Base-by-base conservation (phyloP, 2,888 invertebrate genomes). In the Eulithis prunata region DNA sequence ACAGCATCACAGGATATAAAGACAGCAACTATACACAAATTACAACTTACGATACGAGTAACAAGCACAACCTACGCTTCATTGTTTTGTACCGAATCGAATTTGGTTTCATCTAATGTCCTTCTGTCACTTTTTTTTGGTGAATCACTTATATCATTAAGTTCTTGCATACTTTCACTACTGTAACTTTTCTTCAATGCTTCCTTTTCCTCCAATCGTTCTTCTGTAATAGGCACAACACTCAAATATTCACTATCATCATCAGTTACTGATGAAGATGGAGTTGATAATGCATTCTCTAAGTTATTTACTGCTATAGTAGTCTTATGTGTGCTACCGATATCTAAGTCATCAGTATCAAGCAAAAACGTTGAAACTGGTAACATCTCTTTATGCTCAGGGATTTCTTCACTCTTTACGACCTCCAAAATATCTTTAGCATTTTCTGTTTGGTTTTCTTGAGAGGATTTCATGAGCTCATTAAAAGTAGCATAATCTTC, bases 61-160 rank as follows among this genome's bases (percentile, higher is more conserved):
- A 62, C 32, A 52, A 52, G 43, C 47, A 62, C 41, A 49, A 81
- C 84, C 84, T 89, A 89, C 83, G 88, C 88, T 82, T 86, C 85
- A 81, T 89, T 87, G 77, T 83, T 84, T 73, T 78, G 80, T 76
- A 86, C 79, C 75, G 86, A 82, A 79, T 88, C 84, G 71, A 84
- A 84, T 81, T 86, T 87, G 76, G 78, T 85, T 76, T 81, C 76
- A 75, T 88, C 86, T 83, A 90, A 80, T 88, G 89, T 90, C 84
- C 90, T 89, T 80, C 85, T 88, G 76, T 88, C 90, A 88, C 88
- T 91, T 69, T 87, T 87, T 88, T 91, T 90, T 82, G 85, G 86
- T 59, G 87, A 88, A 86, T 90, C 90, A 88, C 90, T 91, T 75
- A 92, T 91, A 75, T 86, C 86, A 78, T 92, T 93, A 68, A 90